A percentile compares a stretch with the other conserved stretches of the same genome.
These are phyloP conservation scores for Leucoptera coffeella DNA, from an alignment of 2,888 invertebrate genomes.

Conservation along the genomic window DNA sequence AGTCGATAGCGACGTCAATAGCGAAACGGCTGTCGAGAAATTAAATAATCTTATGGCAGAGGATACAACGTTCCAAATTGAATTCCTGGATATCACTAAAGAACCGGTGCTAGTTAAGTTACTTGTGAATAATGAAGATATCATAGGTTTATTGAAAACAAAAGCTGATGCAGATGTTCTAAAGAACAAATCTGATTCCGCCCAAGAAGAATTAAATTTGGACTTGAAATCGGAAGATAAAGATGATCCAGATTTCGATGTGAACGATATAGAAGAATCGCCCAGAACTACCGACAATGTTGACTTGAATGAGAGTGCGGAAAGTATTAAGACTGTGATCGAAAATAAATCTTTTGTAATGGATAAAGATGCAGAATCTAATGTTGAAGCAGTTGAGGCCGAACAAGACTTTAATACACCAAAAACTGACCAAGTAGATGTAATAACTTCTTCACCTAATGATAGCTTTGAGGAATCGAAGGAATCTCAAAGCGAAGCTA, in stretches of 20 bases:
- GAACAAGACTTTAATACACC: not conserved
- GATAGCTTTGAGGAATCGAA: too few species aligned
- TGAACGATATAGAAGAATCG: not conserved
- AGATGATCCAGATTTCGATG: slow-evolving; percentile 4
- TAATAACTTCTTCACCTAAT: too few species aligned
- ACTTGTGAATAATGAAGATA: slow-evolving; percentile 43
- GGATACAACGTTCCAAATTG: slow-evolving; percentile 47
- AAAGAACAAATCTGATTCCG: slow-evolving; percentile 1
- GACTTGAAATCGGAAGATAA: not conserved
- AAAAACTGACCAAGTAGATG: too few species aligned
- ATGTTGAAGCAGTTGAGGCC: slow-evolving; percentile 11
- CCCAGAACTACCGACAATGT: slow-evolving; percentile 6
- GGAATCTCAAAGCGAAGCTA: too few species aligned
- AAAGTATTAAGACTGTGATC: slow-evolving; percentile 30
- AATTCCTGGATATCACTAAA: slow-evolving; percentile 52
- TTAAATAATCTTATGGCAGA: slow-evolving; percentile 24
- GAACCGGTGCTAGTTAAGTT: slow-evolving; percentile 57
- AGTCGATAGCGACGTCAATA: slow-evolving; percentile 36
- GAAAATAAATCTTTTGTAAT: slow-evolving; percentile 26
- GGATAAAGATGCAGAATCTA: too few species aligned
- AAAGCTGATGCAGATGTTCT: not conserved
- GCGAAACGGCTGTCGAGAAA: slow-evolving; percentile 24
- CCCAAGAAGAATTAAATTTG: slow-evolving; percentile 1
- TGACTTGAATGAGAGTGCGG: slow-evolving; percentile 30
- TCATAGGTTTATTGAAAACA: slow-evolving; percentile 6